Conservation (phyloP, 2,113 vertebrate genomes). For the Pterocles orientalis region DNA sequence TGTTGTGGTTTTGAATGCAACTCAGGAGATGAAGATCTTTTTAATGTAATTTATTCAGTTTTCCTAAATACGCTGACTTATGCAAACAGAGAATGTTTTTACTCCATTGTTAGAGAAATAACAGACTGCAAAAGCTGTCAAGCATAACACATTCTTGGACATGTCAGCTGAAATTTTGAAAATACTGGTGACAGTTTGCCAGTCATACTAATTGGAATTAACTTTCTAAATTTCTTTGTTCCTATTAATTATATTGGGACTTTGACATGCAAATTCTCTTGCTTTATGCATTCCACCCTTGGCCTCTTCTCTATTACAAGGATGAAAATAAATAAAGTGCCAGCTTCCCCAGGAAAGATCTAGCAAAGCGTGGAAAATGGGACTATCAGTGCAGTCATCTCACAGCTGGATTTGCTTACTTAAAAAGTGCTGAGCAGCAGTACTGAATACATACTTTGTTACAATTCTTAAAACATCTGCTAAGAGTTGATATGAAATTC, state of each 20-base stretch:
- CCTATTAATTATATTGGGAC: constrained; percentile 6
- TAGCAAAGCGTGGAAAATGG: not conserved
- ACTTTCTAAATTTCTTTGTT: constrained; percentile 9
- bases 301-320: not conserved
- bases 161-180: constrained; percentile 24
- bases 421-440: not conserved
- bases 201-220: constrained; percentile 15
- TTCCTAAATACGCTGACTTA: constrained; percentile 31
- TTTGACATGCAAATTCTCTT: constrained; percentile 2
- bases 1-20: not conserved
- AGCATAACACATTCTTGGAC: not conserved
- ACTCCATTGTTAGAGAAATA: constrained; percentile 34
- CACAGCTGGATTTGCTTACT: not conserved
- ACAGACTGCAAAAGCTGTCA: not conserved
- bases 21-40: not conserved
- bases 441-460: not conserved
- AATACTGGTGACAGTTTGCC: constrained; percentile 22
- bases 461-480: not conserved
- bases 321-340: not conserved
- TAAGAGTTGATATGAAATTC: not conserved
- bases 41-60: constrained; percentile 36
- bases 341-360: not conserved
- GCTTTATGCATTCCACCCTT: not conserved
- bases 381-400: not conserved
- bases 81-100: constrained; percentile 4